Evolutionary conservation across 2,797 vertebrate genomes (phyloP).

Genomic region (Hippopotamyrus pictus): DNA sequence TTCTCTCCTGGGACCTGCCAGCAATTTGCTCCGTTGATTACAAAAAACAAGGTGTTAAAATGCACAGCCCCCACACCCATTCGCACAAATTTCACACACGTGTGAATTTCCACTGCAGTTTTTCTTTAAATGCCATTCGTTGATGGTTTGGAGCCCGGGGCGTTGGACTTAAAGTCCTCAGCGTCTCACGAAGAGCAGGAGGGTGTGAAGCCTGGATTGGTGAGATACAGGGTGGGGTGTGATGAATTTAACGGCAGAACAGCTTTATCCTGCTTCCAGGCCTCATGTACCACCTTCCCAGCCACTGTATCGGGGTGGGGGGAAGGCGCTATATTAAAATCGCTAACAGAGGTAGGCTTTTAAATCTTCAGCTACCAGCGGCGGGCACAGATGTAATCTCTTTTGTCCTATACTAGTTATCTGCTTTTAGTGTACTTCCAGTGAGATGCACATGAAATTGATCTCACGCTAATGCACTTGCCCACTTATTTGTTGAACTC

Average conservation of each 20-base stretch:
- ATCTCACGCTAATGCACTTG: background rate
- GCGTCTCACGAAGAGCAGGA: background rate
- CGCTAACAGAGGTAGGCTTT: background rate
- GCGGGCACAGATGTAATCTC: background rate
- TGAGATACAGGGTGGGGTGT: conserved; percentile 27
- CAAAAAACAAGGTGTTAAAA: background rate
- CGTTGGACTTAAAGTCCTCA: conserved; percentile 33
- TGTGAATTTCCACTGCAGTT: conserved; percentile 22
- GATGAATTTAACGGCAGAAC: background rate
- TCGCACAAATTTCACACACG: background rate
- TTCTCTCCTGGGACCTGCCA: background rate
- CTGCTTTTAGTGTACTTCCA: background rate
- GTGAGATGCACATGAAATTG: background rate
- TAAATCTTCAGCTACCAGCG: background rate
- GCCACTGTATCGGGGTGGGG: background rate
- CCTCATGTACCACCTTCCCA: background rate
- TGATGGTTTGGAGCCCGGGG: conserved; percentile 39
- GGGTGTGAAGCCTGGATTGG: conserved; percentile 29
- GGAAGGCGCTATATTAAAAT: background rate
- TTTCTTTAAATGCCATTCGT: conserved; percentile 39
- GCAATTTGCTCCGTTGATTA: background rate
- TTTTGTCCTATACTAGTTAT: background rate
- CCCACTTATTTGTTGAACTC: background rate
- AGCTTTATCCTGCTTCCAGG: background rate
- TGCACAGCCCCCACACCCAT: conserved; percentile 11